These are phyloP conservation scores for Trachymyrmex septentrionalis DNA, from an alignment of 1,140 invertebrate species.

Conservation along the genomic window DNA sequence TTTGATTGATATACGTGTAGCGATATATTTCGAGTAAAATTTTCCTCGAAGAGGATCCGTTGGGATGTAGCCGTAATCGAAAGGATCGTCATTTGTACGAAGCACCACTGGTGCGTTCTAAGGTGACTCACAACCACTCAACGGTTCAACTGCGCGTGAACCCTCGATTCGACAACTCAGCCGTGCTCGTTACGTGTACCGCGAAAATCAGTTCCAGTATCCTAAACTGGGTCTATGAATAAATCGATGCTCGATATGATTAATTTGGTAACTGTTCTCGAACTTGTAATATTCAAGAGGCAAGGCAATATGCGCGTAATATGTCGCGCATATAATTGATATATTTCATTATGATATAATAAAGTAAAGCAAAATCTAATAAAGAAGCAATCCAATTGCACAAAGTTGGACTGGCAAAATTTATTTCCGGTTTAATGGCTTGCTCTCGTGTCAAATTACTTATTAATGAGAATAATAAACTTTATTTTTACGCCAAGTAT, in stretches of 20 bases:
- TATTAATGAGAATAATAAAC: neutral
- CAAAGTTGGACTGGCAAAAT: neutral
- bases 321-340: neutral
- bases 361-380: neutral
- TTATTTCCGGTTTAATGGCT: neutral
- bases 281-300: slow-evolving; percentile 14
- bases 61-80: neutral
- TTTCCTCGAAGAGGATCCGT: too few relatives aligned
- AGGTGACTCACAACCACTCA: slow-evolving; percentile 82
- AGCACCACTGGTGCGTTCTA: slow-evolving; percentile 80
- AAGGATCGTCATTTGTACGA: slow-evolving; percentile 16
- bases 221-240: slow-evolving; percentile 74
- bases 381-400: neutral
- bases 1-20: too few relatives aligned
- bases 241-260: slow-evolving; percentile 76
- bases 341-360: slow-evolving; percentile 19
- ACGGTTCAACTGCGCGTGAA: slow-evolving; percentile 80
- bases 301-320: neutral
- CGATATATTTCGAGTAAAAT: too few relatives aligned
- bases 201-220: slow-evolving; percentile 82
- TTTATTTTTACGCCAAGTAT: slow-evolving; percentile 22
- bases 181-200: slow-evolving; percentile 81
- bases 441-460: neutral
- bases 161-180: slow-evolving; percentile 80
- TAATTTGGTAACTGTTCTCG: slow-evolving; percentile 60